Conservation (phyloP, 1,140 invertebrate genomes). For the Brachionus manjavacas region DNA sequence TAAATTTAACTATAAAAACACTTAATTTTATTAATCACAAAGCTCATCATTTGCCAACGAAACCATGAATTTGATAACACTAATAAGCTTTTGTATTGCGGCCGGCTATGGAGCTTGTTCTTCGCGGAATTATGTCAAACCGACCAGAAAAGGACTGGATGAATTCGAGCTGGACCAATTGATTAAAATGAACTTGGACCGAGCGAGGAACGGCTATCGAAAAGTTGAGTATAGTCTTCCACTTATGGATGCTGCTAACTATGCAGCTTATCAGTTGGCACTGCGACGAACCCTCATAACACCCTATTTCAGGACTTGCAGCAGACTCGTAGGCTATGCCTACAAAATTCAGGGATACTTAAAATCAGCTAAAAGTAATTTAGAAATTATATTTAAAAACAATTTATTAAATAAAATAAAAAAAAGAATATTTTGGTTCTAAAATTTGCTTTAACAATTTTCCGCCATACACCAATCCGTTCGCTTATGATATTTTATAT, state of each 20-base stretch:
- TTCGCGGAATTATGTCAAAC: background rate
- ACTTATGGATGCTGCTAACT: conserved; percentile 5
- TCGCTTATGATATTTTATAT: background rate
- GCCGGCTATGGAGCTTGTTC: background rate
- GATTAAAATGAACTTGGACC: conserved; percentile 2
- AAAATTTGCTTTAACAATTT: conserved; percentile 31
- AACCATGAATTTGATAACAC: background rate
- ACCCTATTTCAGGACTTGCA: conserved; percentile 3
- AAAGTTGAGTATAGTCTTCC: background rate
- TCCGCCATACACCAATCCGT: background rate
- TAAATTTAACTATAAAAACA: background rate
- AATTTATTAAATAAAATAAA: background rate
- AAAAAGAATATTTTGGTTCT: conserved; percentile 15
- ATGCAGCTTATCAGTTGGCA: background rate
- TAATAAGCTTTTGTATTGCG: background rate
- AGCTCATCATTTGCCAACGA: background rate
- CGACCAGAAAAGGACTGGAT: background rate
- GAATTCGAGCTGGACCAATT: background rate
- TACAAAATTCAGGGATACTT: background rate
- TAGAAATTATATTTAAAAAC: background rate
- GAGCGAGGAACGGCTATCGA: background rate
- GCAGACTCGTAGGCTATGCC: background rate
- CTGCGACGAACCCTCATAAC: background rate
- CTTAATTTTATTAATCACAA: background rate
- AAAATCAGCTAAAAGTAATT: conserved; percentile 1